These are phyloP conservation scores for Epinotia demarniana DNA, from an alignment of 2,888 invertebrate species.

Conservation along the genomic window DNA sequence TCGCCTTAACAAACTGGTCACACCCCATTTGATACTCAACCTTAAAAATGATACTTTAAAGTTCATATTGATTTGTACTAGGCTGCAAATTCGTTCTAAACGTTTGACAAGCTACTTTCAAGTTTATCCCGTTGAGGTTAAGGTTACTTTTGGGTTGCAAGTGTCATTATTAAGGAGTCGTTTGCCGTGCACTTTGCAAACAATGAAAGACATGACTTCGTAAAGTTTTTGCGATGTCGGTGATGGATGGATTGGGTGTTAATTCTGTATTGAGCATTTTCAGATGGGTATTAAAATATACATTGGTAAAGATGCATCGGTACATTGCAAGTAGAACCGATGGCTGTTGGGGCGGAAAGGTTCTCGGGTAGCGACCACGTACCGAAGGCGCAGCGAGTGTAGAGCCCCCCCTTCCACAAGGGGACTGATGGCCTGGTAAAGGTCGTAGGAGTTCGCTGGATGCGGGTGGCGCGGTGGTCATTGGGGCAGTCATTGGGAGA, in stretches of 20 bases:
- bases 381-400: too few species aligned
- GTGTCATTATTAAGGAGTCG: conserved; percentile 59
- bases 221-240: conserved; percentile 64
- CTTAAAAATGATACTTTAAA: conserved; percentile 27
- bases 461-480: too few species aligned
- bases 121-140: conserved; percentile 43
- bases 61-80: conserved; percentile 46
- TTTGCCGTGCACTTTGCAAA: conserved; percentile 66
- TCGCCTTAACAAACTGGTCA: conserved; percentile 57
- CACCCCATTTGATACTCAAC: conserved; percentile 40
- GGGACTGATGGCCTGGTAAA: too few species aligned
- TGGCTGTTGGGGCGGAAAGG: too few species aligned
- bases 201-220: conserved; percentile 68
- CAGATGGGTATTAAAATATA: conserved; percentile 47
- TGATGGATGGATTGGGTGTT: conserved; percentile 69
- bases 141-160: conserved; percentile 51
- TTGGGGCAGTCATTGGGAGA: too few species aligned
- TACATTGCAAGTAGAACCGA: too few species aligned
- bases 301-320: too few species aligned
- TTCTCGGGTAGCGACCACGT: too few species aligned
- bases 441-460: too few species aligned
- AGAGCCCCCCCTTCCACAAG: too few species aligned
- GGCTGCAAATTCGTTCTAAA: conserved; percentile 34
- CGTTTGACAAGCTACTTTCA: conserved; percentile 41
- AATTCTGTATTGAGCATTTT: conserved; percentile 64